These are phyloP conservation scores for Monochamus saltuarius DNA, from an alignment of 1,140 invertebrate genomes.

Conservation along the genomic window DNA sequence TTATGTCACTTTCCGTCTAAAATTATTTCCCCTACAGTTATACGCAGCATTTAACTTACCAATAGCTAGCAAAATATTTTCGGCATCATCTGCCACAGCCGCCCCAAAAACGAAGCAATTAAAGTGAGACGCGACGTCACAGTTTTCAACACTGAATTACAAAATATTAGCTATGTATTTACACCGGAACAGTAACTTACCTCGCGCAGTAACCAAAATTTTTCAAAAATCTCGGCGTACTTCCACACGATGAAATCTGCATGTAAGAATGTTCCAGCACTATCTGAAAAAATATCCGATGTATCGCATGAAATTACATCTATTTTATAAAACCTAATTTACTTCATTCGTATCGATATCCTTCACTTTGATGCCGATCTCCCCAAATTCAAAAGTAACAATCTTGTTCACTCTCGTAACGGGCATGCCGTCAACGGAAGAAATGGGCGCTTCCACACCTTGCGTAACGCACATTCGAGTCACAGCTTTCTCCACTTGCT, in stretches of 20 bases:
- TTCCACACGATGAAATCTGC: constrained; percentile 66
- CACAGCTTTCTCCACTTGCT: constrained; percentile 58
- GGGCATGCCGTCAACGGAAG: constrained; percentile 1
- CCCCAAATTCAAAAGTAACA: constrained; percentile 56
- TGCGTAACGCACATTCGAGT: constrained; percentile 4
- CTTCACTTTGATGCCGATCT: constrained; percentile 56
- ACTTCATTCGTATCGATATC: constrained; percentile 49
- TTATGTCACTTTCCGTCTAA: too few relatives aligned
- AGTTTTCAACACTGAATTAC: constrained; percentile 58
- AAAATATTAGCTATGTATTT: constrained; percentile 19
- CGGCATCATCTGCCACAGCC: constrained; percentile 53
- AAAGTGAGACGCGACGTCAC: constrained; percentile 59
- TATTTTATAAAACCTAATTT: constrained; percentile 23
- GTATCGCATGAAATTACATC: neutral
- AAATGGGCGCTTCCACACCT: constrained; percentile 39
- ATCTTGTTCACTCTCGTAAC: constrained; percentile 43
- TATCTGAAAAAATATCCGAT: constrained; percentile 42
- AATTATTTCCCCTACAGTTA: too few relatives aligned
- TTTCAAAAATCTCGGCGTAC: constrained; percentile 56
- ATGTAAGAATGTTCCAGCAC: constrained; percentile 62
- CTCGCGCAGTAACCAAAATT: constrained; percentile 66
- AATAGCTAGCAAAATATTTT: constrained; percentile 51
- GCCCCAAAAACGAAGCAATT: constrained; percentile 60
- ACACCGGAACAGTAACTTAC: constrained; percentile 48
- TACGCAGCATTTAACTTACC: constrained; percentile 35